phyloP scores from a whole-genome alignment of 2,113 vertebrate genomes.

The Sebastes schlegelii region DNA sequence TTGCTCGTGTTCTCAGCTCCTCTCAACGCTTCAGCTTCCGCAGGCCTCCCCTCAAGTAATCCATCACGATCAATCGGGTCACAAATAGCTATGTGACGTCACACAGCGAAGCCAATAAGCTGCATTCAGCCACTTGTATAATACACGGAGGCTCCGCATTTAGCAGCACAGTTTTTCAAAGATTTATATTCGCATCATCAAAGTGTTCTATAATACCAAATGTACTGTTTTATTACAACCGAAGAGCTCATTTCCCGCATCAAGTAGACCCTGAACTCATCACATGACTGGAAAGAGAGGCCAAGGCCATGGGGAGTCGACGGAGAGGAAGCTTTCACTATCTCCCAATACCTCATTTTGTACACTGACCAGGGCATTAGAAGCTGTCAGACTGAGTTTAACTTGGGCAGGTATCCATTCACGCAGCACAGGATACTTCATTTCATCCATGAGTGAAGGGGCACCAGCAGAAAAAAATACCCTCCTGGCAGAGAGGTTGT shows the following conservation, averaged over 20 bases:
- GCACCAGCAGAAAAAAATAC: conserved; percentile 54
- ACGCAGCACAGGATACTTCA: conserved; percentile 74
- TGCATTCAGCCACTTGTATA: conserved; percentile 8
- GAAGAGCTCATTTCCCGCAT: not conserved
- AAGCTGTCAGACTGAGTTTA: conserved; percentile 72
- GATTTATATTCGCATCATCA: not conserved
- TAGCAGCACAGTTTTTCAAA: not conserved
- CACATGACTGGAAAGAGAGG: conserved; percentile 9
- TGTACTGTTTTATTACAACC: not conserved
- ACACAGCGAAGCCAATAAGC: conserved; percentile 42
- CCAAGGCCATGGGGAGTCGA: conserved; percentile 15
- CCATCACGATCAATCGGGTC: conserved; percentile 74
- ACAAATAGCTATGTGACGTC: conserved; percentile 60
- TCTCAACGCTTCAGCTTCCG: conserved; percentile 65
- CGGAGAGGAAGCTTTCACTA: conserved; percentile 34
- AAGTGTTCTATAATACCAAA: not conserved
- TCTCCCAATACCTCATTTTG: conserved; percentile 66
- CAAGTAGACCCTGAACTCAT: not conserved
- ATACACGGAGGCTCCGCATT: not conserved
- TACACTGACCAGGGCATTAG: conserved; percentile 69
- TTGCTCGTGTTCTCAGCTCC: conserved; percentile 59
- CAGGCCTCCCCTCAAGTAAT: conserved; percentile 55
- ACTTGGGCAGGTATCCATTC: conserved; percentile 77
- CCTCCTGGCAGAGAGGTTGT: conserved; percentile 9
- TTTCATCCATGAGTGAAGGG: conserved; percentile 82